phyloP scores from a whole-genome alignment of 2,113 vertebrate genomes.

The Lepisosteus oculatus region DNA sequence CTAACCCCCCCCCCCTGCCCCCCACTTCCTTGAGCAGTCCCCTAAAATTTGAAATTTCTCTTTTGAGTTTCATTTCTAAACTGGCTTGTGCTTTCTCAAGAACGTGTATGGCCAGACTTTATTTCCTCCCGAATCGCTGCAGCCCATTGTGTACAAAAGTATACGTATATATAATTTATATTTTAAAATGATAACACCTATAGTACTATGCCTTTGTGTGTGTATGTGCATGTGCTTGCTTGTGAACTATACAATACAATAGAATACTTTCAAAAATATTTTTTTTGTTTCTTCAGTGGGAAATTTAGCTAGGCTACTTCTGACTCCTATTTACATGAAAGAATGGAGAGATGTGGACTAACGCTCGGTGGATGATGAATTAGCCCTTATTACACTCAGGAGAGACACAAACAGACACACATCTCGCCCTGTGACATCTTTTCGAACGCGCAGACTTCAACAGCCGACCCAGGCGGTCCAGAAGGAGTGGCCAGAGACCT shows the following conservation, averaged over 20 bases:
- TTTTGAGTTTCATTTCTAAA: not conserved
- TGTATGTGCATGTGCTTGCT: not conserved
- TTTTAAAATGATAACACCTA: not conserved
- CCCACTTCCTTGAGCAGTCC: constrained; percentile 27
- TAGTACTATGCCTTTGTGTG: not conserved
- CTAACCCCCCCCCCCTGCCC: not conserved
- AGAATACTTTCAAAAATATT: constrained; percentile 2
- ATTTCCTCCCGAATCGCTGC: too few relatives aligned
- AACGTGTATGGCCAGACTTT: too few relatives aligned
- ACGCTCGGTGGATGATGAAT: not conserved
- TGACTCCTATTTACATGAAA: not conserved
- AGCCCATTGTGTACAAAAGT: not conserved
- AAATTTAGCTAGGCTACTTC: not conserved
- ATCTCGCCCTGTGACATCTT: too few relatives aligned
- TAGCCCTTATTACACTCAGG: not conserved
- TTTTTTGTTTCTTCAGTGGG: too few relatives aligned
- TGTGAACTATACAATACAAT: constrained; percentile 1
- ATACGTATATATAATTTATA: not conserved
- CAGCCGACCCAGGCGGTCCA: too few relatives aligned
- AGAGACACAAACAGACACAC: not conserved
- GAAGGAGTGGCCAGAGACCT: too few relatives aligned
- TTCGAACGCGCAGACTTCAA: too few relatives aligned
- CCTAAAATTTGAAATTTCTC: constrained; percentile 38
- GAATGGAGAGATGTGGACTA: not conserved
- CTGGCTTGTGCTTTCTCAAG: too few relatives aligned